A percentile compares a stretch with the other conserved stretches of the same genome.
These are phyloP conservation scores for Plutella xylostella DNA, from an alignment of 2,888 invertebrate species.

Conservation along the genomic window DNA sequence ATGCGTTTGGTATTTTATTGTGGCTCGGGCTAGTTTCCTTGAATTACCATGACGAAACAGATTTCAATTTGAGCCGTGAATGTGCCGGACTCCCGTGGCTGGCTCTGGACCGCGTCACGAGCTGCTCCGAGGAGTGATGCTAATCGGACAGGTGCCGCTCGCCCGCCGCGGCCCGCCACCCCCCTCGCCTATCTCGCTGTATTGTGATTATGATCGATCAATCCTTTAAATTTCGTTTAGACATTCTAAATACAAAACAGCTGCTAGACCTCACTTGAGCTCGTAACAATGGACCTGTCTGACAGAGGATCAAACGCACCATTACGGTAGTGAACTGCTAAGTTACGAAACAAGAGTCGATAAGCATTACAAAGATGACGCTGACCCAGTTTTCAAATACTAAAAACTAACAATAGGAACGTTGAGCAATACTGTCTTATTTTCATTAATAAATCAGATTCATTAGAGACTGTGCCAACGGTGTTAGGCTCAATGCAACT, in stretches of 20 bases:
- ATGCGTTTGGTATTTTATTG: too few relatives aligned
- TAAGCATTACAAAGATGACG: conserved; percentile 20
- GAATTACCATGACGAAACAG: conserved; percentile 61
- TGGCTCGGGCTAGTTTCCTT: conserved; percentile 47
- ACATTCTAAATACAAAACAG: too few relatives aligned
- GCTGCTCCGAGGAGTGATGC: conserved; percentile 52
- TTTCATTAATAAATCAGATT: conserved; percentile 41
- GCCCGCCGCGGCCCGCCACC: too few relatives aligned
- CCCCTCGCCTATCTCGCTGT: too few relatives aligned
- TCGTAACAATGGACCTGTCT: too few relatives aligned
- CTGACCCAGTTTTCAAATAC: conserved; percentile 28
- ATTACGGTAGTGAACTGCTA: too few relatives aligned
- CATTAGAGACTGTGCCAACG: conserved; percentile 36
- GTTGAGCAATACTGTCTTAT: conserved; percentile 21
- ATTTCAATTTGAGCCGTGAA: conserved; percentile 51
- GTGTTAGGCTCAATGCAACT: conserved; percentile 39
- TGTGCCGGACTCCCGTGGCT: conserved; percentile 33
- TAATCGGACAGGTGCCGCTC: conserved; percentile 67
- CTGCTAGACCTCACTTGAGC: too few relatives aligned
- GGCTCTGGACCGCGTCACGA: conserved; percentile 42
- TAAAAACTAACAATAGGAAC: conserved; percentile 33
- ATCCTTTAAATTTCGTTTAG: neutral
- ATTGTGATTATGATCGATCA: too few relatives aligned
- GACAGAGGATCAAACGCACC: neutral
- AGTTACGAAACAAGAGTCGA: too few relatives aligned